These are phyloP conservation scores for Lithophane ornitopus DNA, from an alignment of 2,888 invertebrate species.

Conservation along the genomic window DNA sequence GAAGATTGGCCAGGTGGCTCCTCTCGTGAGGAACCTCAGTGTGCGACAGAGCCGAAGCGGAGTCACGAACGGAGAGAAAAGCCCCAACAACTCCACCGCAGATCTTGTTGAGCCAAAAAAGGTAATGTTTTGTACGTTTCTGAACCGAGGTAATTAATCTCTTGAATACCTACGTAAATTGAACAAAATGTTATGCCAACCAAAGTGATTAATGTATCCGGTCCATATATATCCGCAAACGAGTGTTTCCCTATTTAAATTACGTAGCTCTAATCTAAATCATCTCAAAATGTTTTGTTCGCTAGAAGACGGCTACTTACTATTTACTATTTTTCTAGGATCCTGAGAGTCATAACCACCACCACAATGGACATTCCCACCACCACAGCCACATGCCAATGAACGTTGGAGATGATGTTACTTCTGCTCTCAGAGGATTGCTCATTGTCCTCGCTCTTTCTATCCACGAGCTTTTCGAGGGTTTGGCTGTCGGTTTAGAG, in stretches of 20 bases:
- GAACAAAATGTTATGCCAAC: background rate
- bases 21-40: constrained; percentile 86
- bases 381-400: constrained; percentile 87
- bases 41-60: constrained; percentile 80
- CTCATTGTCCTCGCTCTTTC: constrained; percentile 96
- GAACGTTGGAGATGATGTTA: constrained; percentile 83
- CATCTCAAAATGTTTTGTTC: background rate
- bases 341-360: constrained; percentile 70
- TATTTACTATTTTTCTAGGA: constrained; percentile 73
- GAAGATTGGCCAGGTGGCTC: constrained; percentile 75
- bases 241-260: background rate
- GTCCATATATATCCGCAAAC: background rate
- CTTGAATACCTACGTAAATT: background rate
- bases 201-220: background rate
- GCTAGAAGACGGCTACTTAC: background rate
- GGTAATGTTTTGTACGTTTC: constrained; percentile 29
- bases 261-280: background rate
- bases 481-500: constrained; percentile 95
- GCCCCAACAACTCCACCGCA: constrained; percentile 85
- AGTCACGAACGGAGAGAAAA: constrained; percentile 74
- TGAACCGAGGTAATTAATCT: background rate
- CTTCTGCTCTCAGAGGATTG: constrained; percentile 92
- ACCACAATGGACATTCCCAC: constrained; percentile 72
- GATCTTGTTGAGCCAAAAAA: constrained; percentile 82
- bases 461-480: constrained; percentile 96